Evolutionary conservation across 2,888 invertebrate species (phyloP).

Genomic region (Scelioninae gen. 1): DNA sequence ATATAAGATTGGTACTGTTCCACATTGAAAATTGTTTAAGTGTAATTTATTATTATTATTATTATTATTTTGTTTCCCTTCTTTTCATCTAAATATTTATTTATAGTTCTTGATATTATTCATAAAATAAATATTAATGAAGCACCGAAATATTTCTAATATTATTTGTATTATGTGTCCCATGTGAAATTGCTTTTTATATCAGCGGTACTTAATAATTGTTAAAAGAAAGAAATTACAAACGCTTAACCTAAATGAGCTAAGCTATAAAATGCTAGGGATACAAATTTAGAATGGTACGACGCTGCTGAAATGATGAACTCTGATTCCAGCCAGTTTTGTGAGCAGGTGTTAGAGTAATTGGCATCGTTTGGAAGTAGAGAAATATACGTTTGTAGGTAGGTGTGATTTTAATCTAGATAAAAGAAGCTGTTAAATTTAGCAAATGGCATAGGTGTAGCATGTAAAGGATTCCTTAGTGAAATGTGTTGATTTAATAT

Average conservation of each 20-base stretch:
- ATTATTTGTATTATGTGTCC: too few relatives aligned
- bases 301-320: slow-evolving; percentile 33
- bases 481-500: slow-evolving; percentile 40
- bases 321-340: slow-evolving; percentile 50
- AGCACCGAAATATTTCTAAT: too few relatives aligned
- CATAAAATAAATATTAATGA: too few relatives aligned
- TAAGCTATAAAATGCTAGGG: slow-evolving; percentile 21
- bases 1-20: too few relatives aligned
- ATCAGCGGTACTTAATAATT: too few relatives aligned
- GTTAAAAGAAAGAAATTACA: too few relatives aligned
- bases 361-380: slow-evolving; percentile 45
- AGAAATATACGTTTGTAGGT: slow-evolving; percentile 39
- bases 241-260: neutral
- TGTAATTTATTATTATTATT: too few relatives aligned
- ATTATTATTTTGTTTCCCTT: too few relatives aligned
- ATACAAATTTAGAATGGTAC: slow-evolving; percentile 45
- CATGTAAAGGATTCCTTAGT: slow-evolving; percentile 26
- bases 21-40: too few relatives aligned
- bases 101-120: too few relatives aligned
- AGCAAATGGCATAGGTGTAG: slow-evolving; percentile 47
- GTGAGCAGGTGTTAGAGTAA: slow-evolving; percentile 57
- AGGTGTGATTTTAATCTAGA: slow-evolving; percentile 63
- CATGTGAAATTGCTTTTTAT: too few relatives aligned
- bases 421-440: slow-evolving; percentile 65
- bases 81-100: too few relatives aligned